Percentiles rank a stretch among this genome's conserved stretches.
These are phyloP conservation scores for Gallinago paraguaiae DNA, from an alignment of 2,113 vertebrate genomes.

Conservation along the genomic window DNA sequence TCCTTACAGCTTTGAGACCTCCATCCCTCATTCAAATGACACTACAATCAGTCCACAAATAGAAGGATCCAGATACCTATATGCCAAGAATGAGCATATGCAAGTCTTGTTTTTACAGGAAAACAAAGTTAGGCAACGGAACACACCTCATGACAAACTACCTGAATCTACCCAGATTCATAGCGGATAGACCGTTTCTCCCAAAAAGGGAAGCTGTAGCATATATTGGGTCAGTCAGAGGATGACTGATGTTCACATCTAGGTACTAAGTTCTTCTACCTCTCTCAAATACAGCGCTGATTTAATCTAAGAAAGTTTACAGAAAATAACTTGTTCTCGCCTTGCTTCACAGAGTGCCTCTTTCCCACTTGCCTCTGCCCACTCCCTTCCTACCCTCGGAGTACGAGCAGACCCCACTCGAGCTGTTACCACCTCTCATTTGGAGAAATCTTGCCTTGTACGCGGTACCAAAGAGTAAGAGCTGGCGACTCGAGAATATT, in stretches of 20 bases:
- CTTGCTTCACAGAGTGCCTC: neutral
- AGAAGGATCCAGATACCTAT: neutral
- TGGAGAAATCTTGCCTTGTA: neutral
- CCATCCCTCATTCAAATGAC: neutral
- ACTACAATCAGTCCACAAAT: neutral
- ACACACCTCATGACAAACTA: neutral
- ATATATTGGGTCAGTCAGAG: neutral
- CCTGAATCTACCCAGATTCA: neutral
- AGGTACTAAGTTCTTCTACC: neutral
- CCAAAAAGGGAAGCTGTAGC: neutral
- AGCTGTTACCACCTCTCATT: neutral
- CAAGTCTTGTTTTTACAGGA: neutral
- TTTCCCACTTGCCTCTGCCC: slow-evolving; percentile 8
- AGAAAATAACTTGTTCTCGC: slow-evolving; percentile 40
- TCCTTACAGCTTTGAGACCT: neutral
- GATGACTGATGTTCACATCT: neutral
- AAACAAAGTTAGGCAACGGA: neutral
- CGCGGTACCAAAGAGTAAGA: neutral
- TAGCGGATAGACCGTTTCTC: neutral
- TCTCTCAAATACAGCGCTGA: neutral
- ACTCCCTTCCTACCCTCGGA: neutral
- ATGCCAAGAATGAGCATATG: neutral
- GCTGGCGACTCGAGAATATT: neutral
- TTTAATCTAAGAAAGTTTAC: neutral
- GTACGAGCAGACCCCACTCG: neutral